Evolutionary conservation across 2,888 invertebrate species (phyloP), one percentile per base, ranked within the genome.

Genomic region (Dryadula phaetusa): DNA sequence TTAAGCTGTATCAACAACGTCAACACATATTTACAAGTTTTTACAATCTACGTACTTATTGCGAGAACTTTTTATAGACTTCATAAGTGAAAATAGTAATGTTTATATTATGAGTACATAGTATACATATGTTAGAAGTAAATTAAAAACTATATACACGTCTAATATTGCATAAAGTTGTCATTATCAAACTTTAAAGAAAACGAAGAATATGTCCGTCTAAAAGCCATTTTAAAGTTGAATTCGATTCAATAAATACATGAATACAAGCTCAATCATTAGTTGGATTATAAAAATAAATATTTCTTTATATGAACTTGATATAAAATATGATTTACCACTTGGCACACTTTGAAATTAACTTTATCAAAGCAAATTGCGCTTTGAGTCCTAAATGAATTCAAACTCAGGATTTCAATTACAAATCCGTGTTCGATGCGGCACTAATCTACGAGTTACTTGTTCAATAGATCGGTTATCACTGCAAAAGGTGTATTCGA

Each of bases 401-500:
- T 67, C 37, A 52, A 56, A 66, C 62, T 64, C 64, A 47, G 67
- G 63, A 67, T 71, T 71, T 70, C 72, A 70, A 71, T 72, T 70
- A 70, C 64, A 63, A 56, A 62, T 64, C 49, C 61, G 64, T 65
- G 62, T 60, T 63, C 37, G 20, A 25, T 37, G 28, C 22, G 54
- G 37, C 53, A 61, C 66, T 69, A 70, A 73, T 70, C 66, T 68
- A 22, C 54, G 58, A 65, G 69, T 71, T 67, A 67, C 69, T 66
- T 70, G 75, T 78, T 77, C 77, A 79, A 82, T 79, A 81, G 79
- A 79, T 82, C 81, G 78, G 82, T 80, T 83, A 83, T 85, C 82
- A 78, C 71, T 74, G 77, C 79, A 78, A 84, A 85, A 85, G 86
- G 85, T 88, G 82, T 85, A 85, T 83, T 82, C 81, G 84, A 82